Base-by-base conservation (phyloP, 2,113 vertebrate species). In the Muntiacus reevesi region DNA sequence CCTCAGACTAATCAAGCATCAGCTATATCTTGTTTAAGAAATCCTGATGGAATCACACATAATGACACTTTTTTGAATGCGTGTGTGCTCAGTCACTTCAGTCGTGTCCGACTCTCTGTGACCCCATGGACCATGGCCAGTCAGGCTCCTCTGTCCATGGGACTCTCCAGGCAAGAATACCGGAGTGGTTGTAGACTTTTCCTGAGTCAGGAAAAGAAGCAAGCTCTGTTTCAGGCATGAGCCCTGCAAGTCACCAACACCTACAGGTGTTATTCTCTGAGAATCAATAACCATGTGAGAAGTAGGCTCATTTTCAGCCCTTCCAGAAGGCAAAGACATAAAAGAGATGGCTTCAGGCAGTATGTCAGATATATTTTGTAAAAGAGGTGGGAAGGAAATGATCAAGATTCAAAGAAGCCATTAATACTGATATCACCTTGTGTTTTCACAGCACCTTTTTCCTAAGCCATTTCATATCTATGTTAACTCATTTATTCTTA, bases 281-380 rank as follows among this genome's bases (percentile, higher is more conserved):
- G 74, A 98, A 97, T 93, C 98, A 98, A 92, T 85, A 67, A 3
- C 84, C 36, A 43, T 21, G 59, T 96, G 93, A 74, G 78, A 92
- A 96, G 86, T n/a, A 91, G 97, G 67, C 91, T 97, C 0, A 96
- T 92, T 97, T 98, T 98, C 94, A 96, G 74, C 92, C 97, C 83
- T 86, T 92, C 90, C 23, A 87, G 76, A 97, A 94, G 97, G 96
- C 97, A 98, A 83, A 12, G 94, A 95, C 91, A 30, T 57, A 95
- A 94, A 98, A 98, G 30, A 96, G 62, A 96, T 1, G 57, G 86
- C 86, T 96, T 95, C 59, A 76, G 95, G 15, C 23, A 94, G 96
- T 91, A 91, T 85, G 91, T 79, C 92, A 90, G 52, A 64, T 85
- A 74, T 86, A 62, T 64, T 59, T 67, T 43, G 71, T 67, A 2